Evolutionary conservation across 2,888 invertebrate species (phyloP).

Genomic region (Actias luna): DNA sequence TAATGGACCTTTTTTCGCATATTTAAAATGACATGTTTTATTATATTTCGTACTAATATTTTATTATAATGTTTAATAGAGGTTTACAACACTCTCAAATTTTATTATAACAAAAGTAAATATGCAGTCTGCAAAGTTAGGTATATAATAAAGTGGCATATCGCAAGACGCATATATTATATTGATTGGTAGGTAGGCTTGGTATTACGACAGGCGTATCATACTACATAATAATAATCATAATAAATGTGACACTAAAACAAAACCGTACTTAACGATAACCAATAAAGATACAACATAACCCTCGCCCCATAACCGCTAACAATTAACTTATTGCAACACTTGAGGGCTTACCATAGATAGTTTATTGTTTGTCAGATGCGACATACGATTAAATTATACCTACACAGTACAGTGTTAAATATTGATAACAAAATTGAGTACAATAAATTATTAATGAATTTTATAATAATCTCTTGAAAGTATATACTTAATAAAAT

Average conservation of each 20-base stretch:
- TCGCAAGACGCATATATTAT: constrained; percentile 1
- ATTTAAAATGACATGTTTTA: too few species aligned
- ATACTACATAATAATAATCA: constrained; percentile 32
- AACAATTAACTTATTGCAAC: constrained; percentile 77
- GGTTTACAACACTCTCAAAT: too few species aligned
- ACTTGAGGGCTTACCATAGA: constrained; percentile 55
- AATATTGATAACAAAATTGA: too few species aligned
- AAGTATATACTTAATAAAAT: too few species aligned
- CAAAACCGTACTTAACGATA: constrained; percentile 63
- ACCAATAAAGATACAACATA: constrained; percentile 50
- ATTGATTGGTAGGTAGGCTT: not conserved
- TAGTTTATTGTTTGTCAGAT: constrained; percentile 20
- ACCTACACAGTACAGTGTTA: too few species aligned
- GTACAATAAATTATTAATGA: too few species aligned
- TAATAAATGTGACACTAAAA: constrained; percentile 56
- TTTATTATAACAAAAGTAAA: too few species aligned
- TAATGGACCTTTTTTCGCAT: too few species aligned
- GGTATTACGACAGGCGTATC: constrained; percentile 7
- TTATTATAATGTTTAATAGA: too few species aligned
- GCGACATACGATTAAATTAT: not conserved
- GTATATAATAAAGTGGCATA: not conserved
- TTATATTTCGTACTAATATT: too few species aligned
- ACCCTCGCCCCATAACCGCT: constrained; percentile 46
- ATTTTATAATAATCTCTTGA: too few species aligned
- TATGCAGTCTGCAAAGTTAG: too few species aligned